Base-by-base conservation (phyloP, 2,113 vertebrate genomes). In the Cyrtonyx montezumae region DNA sequence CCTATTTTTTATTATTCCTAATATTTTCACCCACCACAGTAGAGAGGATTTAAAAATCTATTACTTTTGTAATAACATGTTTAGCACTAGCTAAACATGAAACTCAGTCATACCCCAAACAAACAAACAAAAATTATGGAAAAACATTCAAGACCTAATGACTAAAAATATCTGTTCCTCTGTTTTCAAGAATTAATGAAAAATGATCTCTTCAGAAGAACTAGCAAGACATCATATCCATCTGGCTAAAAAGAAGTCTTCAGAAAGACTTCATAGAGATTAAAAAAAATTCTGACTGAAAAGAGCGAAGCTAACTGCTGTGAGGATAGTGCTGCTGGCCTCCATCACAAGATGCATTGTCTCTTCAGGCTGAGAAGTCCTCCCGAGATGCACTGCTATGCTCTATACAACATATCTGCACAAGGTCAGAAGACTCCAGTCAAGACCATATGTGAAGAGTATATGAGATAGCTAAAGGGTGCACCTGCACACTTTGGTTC, bases 341-440 rank as follows among this genome's bases (percentile, higher is more conserved):
- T 46, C 23, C 49, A 25, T 26, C 5, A 7, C 9, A 25, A 37
- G 23, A 67, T 46, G 13, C 25, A 32, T 4, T 13, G 25, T 40
- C 4, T 17, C 6, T 2, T 8, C 2, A 42, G 26, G 53, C 25
- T 59, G 18, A 68, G 25, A 26, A 8, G 21, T 68, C 19, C 34
- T 51, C 25, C 42, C 23, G 12, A 13, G 25, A 26, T 8, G 30
- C 13, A 13, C 21, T 43, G 53, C 23, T 26, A 4, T 48, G 30
- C 4, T 8, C 30, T 5, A 2, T 5, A 8, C 8, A 46, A 71
- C 9, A 48, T 14, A 43, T 16, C 17, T 12, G 40, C 2, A 2
- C 26, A 17, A 9, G 8, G 15, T 23, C 16, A 46, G 26, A 51
- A 16, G 62, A 34, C 26, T 92, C 10, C 19, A 22, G 13, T 16